Evolutionary conservation across 1,140 invertebrate species (phyloP), one percentile per base, ranked within the genome.

Genomic region (Sycobia sp.): DNA sequence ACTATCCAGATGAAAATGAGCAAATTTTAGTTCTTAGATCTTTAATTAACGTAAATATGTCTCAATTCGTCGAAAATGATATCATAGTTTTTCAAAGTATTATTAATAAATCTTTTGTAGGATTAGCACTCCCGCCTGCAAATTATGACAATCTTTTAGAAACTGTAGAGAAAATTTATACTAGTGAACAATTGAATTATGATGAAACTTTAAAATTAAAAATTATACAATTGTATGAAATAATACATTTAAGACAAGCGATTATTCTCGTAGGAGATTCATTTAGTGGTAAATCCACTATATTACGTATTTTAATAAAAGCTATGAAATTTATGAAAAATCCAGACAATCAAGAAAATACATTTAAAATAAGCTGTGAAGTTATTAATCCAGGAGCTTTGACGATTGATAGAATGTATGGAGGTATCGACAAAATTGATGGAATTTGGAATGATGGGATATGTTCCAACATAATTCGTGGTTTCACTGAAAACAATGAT

Each of bases 401-500:
- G 16, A 85, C 84, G 9, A 81, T 85, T 73, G 82, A 85, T 38
- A 84, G 86, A 74, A 71, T 90, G 16, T 89, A 88, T 69, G 88
- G 88, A 38, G 79, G 84, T 70, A 85, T 87, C 69, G 84, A 87
- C 69, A 78, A 83, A 29, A 80, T 85, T 0, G 84, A 84, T 8
- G 84, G 85, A 54, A 85, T 87, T 53, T 90, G 88, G 88, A 82
- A 80, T 3, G 87, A 90, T 72, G 88, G 89, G 41, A 79, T 90
- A 46, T 76, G 83, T 14, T 76, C 84, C 0, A 72, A 72, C 10
- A 71, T 76, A 27, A 78, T 85, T 64, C 75, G 81, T 60, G 68
- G 57, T 23, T 78, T 81, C 76, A 54, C 69, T 23, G 67, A 67
- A 46, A 66, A 74, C 3, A 67, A 55, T 13, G 23, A 44, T 3